These are phyloP conservation scores for Melanotaenia duboulayi DNA, from an alignment of 2,113 vertebrate species.

Conservation along the genomic window DNA sequence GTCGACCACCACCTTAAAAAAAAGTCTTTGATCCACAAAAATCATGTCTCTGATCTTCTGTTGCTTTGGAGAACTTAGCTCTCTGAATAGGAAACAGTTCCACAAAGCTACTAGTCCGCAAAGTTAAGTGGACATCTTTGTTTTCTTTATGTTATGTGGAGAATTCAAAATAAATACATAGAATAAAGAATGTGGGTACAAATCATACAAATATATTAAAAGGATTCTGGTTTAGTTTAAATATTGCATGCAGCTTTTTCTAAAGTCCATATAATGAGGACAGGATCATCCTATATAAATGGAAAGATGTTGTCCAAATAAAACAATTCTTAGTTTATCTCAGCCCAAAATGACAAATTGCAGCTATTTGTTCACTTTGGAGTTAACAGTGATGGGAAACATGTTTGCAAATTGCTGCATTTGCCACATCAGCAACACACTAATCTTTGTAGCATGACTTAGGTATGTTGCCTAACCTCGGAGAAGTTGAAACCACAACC, in stretches of 20 bases:
- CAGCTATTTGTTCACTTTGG: conserved; percentile 6
- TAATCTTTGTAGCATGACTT: background rate
- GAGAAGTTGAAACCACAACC: conserved; percentile 1
- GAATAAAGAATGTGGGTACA: background rate
- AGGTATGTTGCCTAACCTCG: background rate
- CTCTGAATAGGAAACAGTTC: conserved; percentile 30
- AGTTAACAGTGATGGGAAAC: conserved; percentile 37
- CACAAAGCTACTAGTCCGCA: conserved; percentile 38
- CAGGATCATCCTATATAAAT: background rate
- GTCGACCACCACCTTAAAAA: conserved; percentile 57
- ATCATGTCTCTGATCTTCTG: conserved; percentile 42
- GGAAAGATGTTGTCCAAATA: background rate
- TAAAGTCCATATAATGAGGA: conserved; percentile 1
- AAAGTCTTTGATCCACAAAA: conserved; percentile 58
- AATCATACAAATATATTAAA: conserved; percentile 2
- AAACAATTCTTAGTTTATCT: conserved; percentile 1
- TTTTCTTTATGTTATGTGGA: conserved; percentile 50
- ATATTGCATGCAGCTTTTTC: no score
- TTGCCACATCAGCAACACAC: conserved; percentile 6
- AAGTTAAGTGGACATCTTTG: conserved; percentile 19
- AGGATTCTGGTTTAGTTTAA: background rate
- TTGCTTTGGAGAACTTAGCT: conserved; percentile 2
- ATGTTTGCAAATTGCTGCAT: conserved; percentile 10
- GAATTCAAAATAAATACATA: no score
- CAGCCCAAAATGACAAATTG: conserved; percentile 43